Evolutionary conservation across 35 echinoderm and acorn worm genomes (phyloP).

Genomic region (Ophiothrix spiculata): DNA sequence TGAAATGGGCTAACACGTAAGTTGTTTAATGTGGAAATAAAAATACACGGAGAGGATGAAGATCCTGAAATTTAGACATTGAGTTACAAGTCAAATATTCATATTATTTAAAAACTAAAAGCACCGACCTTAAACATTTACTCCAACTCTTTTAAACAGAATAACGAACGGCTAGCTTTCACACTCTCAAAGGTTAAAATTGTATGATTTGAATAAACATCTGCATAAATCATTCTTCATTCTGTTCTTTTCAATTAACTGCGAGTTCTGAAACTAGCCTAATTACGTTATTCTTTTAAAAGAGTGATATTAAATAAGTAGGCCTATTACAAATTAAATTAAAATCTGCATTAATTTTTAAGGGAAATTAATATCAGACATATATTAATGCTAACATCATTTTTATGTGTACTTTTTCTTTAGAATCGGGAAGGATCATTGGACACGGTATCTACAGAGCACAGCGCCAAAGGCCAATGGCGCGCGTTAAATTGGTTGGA

Average conservation of each 20-base stretch:
- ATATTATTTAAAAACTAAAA: background rate
- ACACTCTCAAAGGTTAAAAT: too few species aligned
- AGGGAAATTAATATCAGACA: too few species aligned
- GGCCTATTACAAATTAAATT: too few species aligned
- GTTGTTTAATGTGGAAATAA: background rate
- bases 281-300: background rate
- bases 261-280: background rate
- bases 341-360: too few species aligned
- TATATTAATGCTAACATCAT: background rate
- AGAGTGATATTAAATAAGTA: background rate
- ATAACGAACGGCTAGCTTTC: too few species aligned
- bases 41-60: too few species aligned
- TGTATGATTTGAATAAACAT: too few species aligned
- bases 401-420: background rate
- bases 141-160: background rate
- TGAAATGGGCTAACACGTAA: slow-evolving; percentile 64
- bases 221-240: too few species aligned
- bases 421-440: background rate
- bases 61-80: too few species aligned
- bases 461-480: background rate
- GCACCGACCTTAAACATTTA: background rate
- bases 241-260: background rate
- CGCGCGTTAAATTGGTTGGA: too few species aligned
- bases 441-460: background rate
- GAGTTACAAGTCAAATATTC: background rate